Percentiles rank a stretch among this genome's conserved stretches.
Conservation (phyloP, 2,888 invertebrate species). For the Monoplex corrugatus region DNA sequence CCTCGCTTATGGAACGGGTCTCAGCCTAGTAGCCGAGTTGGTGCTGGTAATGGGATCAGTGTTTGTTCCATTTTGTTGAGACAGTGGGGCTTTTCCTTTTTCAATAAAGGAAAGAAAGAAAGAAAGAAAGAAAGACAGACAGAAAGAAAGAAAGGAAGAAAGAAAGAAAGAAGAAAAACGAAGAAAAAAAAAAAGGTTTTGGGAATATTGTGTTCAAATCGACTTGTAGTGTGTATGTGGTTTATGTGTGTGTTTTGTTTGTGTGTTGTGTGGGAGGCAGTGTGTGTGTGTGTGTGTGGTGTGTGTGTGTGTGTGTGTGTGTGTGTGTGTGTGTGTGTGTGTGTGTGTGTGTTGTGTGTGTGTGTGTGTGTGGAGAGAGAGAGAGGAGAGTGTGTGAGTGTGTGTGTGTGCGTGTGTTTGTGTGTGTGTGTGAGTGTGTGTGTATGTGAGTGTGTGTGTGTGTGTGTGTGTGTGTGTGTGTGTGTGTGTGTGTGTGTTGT, state of each 20-base stretch:
- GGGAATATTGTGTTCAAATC: background rate
- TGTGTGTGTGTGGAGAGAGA: too few species aligned
- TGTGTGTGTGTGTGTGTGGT: conserved; percentile 10
- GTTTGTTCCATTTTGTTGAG: background rate
- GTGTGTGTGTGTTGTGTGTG: background rate
- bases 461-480: background rate
- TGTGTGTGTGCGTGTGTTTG: background rate
- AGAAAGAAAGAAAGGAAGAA: background rate
- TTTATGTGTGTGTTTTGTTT: background rate
- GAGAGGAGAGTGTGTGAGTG: too few species aligned
- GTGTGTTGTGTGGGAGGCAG: too few species aligned
- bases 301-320: background rate
- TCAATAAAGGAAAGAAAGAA: background rate
- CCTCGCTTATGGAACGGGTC: background rate
- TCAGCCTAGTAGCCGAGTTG: background rate
- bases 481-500: background rate
- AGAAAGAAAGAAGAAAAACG: background rate
- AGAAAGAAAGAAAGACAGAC: background rate
- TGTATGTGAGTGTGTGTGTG: too few species aligned
- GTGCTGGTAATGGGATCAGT: background rate
- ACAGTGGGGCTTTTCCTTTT: too few species aligned
- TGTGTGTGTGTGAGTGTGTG: background rate
- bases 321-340: background rate
- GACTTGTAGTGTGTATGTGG: background rate
- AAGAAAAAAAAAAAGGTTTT: background rate